Base-by-base conservation (phyloP, 1,140 invertebrate species). In the Zaprionus nigranus region DNA sequence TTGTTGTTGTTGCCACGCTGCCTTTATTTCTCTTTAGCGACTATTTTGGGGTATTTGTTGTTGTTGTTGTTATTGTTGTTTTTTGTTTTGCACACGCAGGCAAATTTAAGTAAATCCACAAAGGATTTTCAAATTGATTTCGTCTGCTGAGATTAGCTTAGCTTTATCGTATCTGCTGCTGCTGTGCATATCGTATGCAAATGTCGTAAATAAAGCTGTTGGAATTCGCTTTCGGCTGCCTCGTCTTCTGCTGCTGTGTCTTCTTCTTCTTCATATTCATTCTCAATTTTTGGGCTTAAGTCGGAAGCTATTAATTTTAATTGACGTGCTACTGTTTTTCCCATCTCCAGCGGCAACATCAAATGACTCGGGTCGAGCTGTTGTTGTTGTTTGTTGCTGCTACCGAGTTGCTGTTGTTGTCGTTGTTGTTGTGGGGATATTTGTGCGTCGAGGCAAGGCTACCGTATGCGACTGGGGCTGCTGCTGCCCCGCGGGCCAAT, bases 101-200 rank as follows among this genome's bases (percentile, higher is more conserved):
- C 84, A 88, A 88, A 90, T 90, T 88, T 87, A 72, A 82, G 60
- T 78, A 82, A 86, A 81, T 70, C 75, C 79, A 71, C 79, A 85
- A 90, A 90, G 86, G 85, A 90, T 90, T 90, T 90, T 90, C 76
- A 85, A 90, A 88, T 84, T 88, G 81, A 90, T 88, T 88, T 84
- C 65, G 62, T 38, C 59, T 69, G 64, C 61, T 20, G 17, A 43
- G 9, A 7, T 64, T 60, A 64, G 54, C 51, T 66, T 34, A 38
- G 36, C 12, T 12, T 1, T 38, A 38, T 38, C 13, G 36, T 38
- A 38, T 38, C 36, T 13, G 7, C 2, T 3, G 7, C 2, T 3
- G 40, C 40, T 43, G n/a, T 46, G 40, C 20, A 46, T 24, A 5
- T 51, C 46, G 54, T 84, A 88, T 90, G 85, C 85, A 69, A 88